These are phyloP conservation scores for Gasteruption jaculator DNA, from an alignment of 2,888 invertebrate species.

Conservation along the genomic window DNA sequence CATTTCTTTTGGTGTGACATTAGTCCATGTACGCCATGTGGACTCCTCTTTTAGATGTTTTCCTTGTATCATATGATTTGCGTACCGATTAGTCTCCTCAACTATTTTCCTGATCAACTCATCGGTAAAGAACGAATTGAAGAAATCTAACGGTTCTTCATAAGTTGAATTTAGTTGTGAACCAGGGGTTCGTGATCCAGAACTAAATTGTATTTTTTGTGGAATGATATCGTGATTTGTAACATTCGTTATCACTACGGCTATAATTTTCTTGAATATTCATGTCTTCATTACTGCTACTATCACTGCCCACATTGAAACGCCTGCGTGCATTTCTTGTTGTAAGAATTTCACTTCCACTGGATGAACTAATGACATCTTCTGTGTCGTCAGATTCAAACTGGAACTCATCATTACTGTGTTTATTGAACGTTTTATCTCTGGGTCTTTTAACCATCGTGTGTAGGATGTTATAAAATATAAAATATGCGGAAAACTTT, in stretches of 20 bases:
- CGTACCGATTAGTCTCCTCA: constrained; percentile 19
- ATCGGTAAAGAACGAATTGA: constrained; percentile 18
- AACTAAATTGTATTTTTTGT: constrained; percentile 18
- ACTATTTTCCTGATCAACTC: constrained; percentile 17
- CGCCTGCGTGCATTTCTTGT: constrained; percentile 13
- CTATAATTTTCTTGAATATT: constrained; percentile 16
- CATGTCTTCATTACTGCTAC: constrained; percentile 12
- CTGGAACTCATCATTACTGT: constrained; percentile 17
- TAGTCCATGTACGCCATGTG: constrained; percentile 14
- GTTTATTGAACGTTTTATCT: constrained; percentile 16
- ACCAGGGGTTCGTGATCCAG: constrained; percentile 18
- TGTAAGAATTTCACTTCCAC: constrained; percentile 18
- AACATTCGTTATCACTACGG: constrained; percentile 15
- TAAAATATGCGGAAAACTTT: constrained; percentile 17
- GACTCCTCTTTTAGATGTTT: constrained; percentile 13
- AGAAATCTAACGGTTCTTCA: constrained; percentile 16
- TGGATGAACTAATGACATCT: constrained; percentile 14
- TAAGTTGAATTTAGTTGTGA: constrained; percentile 16
- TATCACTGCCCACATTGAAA: constrained; percentile 19
- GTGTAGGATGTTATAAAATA: constrained; percentile 18
- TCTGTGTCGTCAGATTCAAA: constrained; percentile 14
- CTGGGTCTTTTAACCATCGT: constrained; percentile 21
- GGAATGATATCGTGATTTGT: constrained; percentile 18
- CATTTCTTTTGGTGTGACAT: constrained; percentile 17
- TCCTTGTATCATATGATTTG: constrained; percentile 14